Evolutionary conservation across 2,797 vertebrate species (phyloP).

Genomic region (Champsocephalus gunnari): DNA sequence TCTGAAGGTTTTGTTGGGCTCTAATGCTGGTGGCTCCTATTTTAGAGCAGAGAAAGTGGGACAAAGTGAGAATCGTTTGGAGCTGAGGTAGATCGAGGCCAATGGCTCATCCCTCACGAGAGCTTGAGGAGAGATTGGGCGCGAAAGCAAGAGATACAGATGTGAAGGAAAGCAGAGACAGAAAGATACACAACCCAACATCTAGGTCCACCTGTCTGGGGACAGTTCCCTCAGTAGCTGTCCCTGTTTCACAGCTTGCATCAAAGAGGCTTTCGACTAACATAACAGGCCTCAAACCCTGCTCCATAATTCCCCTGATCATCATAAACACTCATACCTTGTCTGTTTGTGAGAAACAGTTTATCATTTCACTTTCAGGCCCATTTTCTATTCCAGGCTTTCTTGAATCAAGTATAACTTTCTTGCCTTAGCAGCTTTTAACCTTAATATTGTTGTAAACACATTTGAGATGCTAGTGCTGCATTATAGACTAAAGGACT

Average conservation of each 20-base stretch:
- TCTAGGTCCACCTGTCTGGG: constrained; percentile 48
- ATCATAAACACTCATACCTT: neutral
- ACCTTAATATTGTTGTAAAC: neutral
- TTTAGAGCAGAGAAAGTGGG: constrained; percentile 69
- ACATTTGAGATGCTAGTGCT: neutral
- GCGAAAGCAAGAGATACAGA: constrained; percentile 19
- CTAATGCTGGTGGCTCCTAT: constrained; percentile 48
- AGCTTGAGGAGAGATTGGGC: constrained; percentile 28
- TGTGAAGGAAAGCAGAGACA: constrained; percentile 36
- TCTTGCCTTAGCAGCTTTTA: neutral
- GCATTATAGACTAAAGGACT: neutral
- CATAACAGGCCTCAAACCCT: neutral
- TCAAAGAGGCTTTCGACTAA: constrained; percentile 41
- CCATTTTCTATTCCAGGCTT: neutral
- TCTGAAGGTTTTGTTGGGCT: constrained; percentile 32
- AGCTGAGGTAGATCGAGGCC: constrained; percentile 58
- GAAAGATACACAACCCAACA: constrained; percentile 30
- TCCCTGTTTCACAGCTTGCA: constrained; percentile 46
- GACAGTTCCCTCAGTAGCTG: constrained; percentile 53
- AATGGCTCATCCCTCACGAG: constrained; percentile 56
- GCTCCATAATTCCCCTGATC: neutral
- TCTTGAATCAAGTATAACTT: constrained; percentile 3
- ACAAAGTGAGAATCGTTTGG: constrained; percentile 52
- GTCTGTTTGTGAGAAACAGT: neutral
- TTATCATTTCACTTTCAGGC: neutral